Evolutionary conservation across 1,140 invertebrate species (phyloP), one percentile per base, ranked within the genome.

Genomic region (Zophobas morio): DNA sequence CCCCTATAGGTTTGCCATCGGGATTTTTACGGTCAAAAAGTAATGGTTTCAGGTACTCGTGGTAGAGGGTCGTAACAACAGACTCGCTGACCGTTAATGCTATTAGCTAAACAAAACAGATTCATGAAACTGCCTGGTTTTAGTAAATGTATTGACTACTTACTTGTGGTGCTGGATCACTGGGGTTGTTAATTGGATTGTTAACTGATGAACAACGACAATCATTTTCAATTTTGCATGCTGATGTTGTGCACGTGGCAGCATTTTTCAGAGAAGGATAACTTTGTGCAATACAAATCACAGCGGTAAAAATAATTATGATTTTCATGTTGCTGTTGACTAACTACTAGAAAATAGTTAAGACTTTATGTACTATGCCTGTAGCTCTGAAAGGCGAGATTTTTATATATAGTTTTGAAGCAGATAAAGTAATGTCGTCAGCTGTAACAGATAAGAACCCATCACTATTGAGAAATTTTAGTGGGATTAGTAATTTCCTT

Each of bases 61-160:
- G 40, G 75, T 90, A 92, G 82, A 94, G 93, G 0, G 90, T 82
- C 0, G 90, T 88, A 78, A 90, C 94, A 1, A 94, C 89, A 0
- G 89, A 92, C 85, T 93, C 92, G 79, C 92, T 91, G 82, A 93
- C 93, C 1, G 91, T 92, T 5, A 93, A 83, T 1, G 91, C 81
- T n/a, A 93, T 88, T 37, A 93, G 89, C 88, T 93, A 87, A 37
- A 85, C 83, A 57, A 57, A 49, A 37, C 40, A 6, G 42, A 37
- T 74, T 40, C 20, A 1, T 4, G 3, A 75, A 40, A 72, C 56
- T 20, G 6, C 34, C 0, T 54, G 70, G 1, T 74, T 34, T n/a
- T 33, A 53, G 32, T 6, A 53, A 1, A 37, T 33, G 37, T 35
- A 4, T 36, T 36, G 8, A 39, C 1, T 36, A 57, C 42, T 74